Evolutionary conservation across 2,113 vertebrate species (phyloP).

Genomic region (Alligator sinensis): DNA sequence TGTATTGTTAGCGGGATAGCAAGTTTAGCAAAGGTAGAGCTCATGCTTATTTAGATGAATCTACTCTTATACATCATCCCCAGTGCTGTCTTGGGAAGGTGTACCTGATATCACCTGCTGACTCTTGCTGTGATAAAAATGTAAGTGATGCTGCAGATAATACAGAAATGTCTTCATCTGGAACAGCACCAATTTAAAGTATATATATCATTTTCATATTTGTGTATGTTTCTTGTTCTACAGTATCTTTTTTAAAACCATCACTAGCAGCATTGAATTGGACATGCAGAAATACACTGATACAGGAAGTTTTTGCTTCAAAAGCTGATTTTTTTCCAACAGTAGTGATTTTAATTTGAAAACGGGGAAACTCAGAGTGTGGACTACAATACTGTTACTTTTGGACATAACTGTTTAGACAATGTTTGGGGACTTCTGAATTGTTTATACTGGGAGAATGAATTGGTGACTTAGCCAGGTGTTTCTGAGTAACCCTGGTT

Average conservation of each 20-base stretch:
- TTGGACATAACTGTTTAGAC: neutral
- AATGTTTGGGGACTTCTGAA: fast-evolving
- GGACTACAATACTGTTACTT: too few species aligned
- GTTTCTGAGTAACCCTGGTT: neutral
- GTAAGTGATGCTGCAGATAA: neutral
- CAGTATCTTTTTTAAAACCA: neutral
- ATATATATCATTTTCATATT: neutral
- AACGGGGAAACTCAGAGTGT: neutral
- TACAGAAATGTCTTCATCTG: neutral
- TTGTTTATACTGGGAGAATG: neutral
- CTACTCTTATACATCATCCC: neutral
- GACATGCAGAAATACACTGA: neutral
- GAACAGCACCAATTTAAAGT: neutral
- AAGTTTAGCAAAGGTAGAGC: neutral
- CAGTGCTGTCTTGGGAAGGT: neutral
- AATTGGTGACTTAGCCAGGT: neutral
- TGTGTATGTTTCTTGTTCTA: neutral
- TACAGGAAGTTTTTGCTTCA: neutral
- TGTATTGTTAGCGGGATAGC: neutral
- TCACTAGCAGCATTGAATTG: neutral
- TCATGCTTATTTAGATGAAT: neutral
- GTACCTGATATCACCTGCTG: neutral
- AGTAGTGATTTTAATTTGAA: neutral
- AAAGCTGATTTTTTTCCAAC: neutral
- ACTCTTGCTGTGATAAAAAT: neutral